Conservation (phyloP, 2,888 invertebrate species). For the Cerceris rybyensis region DNA sequence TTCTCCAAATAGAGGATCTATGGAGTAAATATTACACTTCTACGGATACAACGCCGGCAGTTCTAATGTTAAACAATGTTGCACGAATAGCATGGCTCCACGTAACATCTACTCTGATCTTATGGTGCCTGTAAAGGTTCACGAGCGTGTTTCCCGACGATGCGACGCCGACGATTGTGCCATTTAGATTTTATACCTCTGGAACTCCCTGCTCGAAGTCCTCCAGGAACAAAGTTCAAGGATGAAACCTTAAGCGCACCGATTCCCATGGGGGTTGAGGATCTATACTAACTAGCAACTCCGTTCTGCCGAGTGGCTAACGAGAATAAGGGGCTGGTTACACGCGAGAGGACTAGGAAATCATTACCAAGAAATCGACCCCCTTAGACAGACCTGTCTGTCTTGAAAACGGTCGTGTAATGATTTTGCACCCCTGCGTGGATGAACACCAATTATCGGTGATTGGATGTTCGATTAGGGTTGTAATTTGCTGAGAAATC, state of each 20-base stretch:
- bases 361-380: not conserved
- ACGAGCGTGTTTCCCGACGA: conserved; percentile 1
- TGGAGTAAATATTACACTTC: not conserved
- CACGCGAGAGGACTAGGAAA: not conserved
- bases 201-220: not conserved
- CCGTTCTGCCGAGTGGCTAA: not conserved
- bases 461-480: not conserved
- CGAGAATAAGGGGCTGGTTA: not conserved
- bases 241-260: conserved; percentile 12
- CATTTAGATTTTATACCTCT: conserved; percentile 21
- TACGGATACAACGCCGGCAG: no score
- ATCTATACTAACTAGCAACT: not conserved
- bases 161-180: not conserved
- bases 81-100: not conserved
- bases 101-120: not conserved
- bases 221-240: conserved; percentile 27
- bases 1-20: no score
- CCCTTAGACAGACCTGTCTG: not conserved
- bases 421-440: not conserved
- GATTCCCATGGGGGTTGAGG: not conserved
- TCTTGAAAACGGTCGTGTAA: not conserved
- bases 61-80: not conserved
- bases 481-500: no score
- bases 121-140: conserved; percentile 1
- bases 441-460: not conserved